Conservation (phyloP, 2,797 vertebrate species). For the Sebastes vulpes region DNA sequence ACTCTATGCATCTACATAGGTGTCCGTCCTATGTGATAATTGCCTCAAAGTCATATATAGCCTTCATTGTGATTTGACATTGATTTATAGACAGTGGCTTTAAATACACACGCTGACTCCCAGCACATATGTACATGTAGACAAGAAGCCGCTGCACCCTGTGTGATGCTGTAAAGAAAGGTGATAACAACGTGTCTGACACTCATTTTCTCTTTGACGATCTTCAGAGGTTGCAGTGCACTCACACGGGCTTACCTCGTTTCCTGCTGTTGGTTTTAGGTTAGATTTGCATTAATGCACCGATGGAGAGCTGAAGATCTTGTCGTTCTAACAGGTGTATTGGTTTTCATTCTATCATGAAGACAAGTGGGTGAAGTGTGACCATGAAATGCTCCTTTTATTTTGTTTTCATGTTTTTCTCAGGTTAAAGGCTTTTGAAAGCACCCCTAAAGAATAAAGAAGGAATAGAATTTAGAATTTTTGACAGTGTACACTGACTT, state of each 20-base stretch:
- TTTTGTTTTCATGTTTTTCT: no score
- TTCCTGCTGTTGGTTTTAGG: slow-evolving; percentile 10
- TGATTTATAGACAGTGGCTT: slow-evolving; percentile 39
- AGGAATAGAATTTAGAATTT: no score
- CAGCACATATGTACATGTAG: not conserved
- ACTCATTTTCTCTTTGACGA: slow-evolving; percentile 42
- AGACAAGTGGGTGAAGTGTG: no score
- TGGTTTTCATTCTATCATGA: no score
- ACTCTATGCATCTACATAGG: slow-evolving; percentile 32
- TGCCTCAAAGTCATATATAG: slow-evolving; percentile 58
- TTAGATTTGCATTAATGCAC: no score
- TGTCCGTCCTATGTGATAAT: slow-evolving; percentile 64
- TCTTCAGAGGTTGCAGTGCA: slow-evolving; percentile 23
- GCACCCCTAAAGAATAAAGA: no score
- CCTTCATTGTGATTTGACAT: slow-evolving; percentile 42
- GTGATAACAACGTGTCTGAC: slow-evolving; percentile 69
- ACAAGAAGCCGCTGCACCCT: slow-evolving; percentile 19
- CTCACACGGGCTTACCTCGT: not conserved
- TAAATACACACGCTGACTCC: slow-evolving; percentile 8
- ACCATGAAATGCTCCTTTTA: no score
- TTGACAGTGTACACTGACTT: no score
- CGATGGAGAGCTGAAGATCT: no score
- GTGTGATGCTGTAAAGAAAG: slow-evolving; percentile 28
- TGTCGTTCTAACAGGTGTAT: no score
- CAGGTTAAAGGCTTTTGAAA: no score